Evolutionary conservation across 2,888 invertebrate species (phyloP).

Genomic region (Acronicta psi): DNA sequence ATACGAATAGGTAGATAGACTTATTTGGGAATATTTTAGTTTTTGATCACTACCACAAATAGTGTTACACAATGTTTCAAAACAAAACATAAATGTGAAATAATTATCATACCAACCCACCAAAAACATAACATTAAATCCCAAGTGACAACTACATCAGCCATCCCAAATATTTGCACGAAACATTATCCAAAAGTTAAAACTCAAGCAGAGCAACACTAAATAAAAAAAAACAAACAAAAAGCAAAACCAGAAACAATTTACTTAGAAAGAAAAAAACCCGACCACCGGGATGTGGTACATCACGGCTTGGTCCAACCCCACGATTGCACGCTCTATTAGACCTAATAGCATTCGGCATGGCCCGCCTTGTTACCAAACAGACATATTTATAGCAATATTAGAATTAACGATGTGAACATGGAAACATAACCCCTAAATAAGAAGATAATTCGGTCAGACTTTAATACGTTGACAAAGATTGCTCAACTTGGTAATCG

Average conservation of each 20-base stretch:
- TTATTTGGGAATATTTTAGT: no score
- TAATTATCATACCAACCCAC: background rate
- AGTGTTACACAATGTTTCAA: background rate
- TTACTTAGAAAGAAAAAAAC: slow-evolving; percentile 58
- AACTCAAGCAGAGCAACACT: slow-evolving; percentile 55
- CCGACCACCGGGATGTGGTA: slow-evolving; percentile 62
- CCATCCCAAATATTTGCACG: slow-evolving; percentile 47
- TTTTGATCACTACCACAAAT: no score
- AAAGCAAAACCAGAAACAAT: slow-evolving; percentile 61
- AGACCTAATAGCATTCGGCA: slow-evolving; percentile 79
- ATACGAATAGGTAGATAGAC: no score
- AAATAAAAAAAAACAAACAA: slow-evolving; percentile 60
- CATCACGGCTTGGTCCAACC: slow-evolving; percentile 45
- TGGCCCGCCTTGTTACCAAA: slow-evolving; percentile 85
- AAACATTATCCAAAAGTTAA: slow-evolving; percentile 37
- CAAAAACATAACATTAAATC: slow-evolving; percentile 25
- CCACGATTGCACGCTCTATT: slow-evolving; percentile 79
- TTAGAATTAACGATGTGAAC: slow-evolving; percentile 87
- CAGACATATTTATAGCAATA: slow-evolving; percentile 86
- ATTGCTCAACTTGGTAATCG: slow-evolving; percentile 79
- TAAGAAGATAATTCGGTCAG: slow-evolving; percentile 85
- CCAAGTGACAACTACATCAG: slow-evolving; percentile 44
- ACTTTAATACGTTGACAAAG: slow-evolving; percentile 88
- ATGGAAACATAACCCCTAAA: slow-evolving; percentile 66
- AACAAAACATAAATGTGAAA: background rate